Percentiles rank a stretch among this genome's conserved stretches.
phyloP scores from a whole-genome alignment of 2,113 vertebrate genomes.

The cat (Felis catus) region F.catus_Fca126_mat1.0 CM031416.1:77271501-77272000 shows the following conservation, averaged over 20 bases:
- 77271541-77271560: neutral
- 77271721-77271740: neutral
- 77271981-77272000: neutral
- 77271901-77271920: neutral
- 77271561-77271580: neutral
- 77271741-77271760: neutral
- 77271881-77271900: neutral
- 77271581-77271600: neutral
- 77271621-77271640: neutral
- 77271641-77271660: neutral
- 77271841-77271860: neutral
- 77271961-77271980: neutral
- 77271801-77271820: neutral
- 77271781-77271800: neutral
- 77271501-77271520: neutral
- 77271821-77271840: neutral
- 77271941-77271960: neutral
- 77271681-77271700: neutral
- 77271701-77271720: neutral
- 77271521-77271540: neutral
- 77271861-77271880: neutral
- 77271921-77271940: neutral
- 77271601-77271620: neutral
- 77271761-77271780: neutral
- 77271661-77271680: neutral